Conservation (phyloP, 2,797 vertebrate genomes). For the Ctenosaura bakeri region DNA sequence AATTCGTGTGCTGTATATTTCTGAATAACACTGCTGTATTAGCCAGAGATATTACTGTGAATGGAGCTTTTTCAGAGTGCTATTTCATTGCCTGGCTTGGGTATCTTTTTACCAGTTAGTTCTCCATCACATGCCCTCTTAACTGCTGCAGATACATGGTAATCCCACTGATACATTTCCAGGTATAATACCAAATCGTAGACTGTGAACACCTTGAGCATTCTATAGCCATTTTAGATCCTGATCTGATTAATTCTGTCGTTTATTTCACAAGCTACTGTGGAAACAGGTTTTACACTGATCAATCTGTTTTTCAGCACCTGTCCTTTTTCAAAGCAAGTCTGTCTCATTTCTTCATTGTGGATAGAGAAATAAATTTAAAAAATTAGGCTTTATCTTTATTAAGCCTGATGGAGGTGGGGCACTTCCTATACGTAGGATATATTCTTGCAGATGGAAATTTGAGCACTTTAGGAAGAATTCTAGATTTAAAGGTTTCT, state of each 20-base stretch:
- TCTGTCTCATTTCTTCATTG: no score
- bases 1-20: constrained; percentile 16
- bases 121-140: constrained; percentile 66
- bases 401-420: not conserved
- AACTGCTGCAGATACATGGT: constrained; percentile 69
- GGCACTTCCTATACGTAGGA: not conserved
- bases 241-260: not conserved
- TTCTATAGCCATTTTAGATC: not conserved
- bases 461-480: not conserved
- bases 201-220: constrained; percentile 30
- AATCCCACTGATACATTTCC: constrained; percentile 41
- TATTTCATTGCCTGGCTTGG: constrained; percentile 58
- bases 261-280: not conserved
- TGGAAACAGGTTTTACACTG: fast-evolving
- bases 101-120: constrained; percentile 60
- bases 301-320: not conserved
- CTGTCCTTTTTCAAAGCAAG: not conserved
- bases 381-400: not conserved
- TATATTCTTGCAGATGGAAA: not conserved
- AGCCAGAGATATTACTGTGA: constrained; percentile 17
- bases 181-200: constrained; percentile 45
- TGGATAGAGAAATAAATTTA: not conserved
- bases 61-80: constrained; percentile 11
- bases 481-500: not conserved
- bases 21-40: not conserved